These are phyloP conservation scores for Alitta virens DNA, from an alignment of 2,888 invertebrate genomes.

Conservation along the genomic window DNA sequence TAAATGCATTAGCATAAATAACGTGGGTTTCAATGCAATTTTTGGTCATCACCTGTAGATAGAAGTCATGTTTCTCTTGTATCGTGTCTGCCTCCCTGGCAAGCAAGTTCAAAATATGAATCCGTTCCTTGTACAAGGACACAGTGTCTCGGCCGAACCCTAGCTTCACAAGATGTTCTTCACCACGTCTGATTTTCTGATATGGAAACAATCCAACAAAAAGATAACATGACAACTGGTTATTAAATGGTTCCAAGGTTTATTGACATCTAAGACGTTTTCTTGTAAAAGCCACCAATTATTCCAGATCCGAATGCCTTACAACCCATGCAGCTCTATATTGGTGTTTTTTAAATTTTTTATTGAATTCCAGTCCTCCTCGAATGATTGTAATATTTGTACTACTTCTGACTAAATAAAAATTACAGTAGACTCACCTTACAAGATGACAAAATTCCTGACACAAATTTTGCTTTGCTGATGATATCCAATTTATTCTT, in stretches of 20 bases:
- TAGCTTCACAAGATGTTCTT: conserved; percentile 34
- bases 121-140: conserved; percentile 41
- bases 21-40: too few species aligned
- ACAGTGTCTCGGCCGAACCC: conserved; percentile 43
- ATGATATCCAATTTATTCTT: not conserved
- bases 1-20: too few species aligned
- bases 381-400: too few species aligned
- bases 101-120: conserved; percentile 34
- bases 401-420: too few species aligned
- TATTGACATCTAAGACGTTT: too few species aligned
- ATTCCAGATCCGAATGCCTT: too few species aligned
- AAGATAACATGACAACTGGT: too few species aligned
- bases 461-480: not conserved
- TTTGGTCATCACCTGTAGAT: conserved; percentile 37
- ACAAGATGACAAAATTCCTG: not conserved
- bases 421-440: not conserved
- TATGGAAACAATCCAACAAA: not conserved
- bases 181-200: not conserved
- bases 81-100: conserved; percentile 35
- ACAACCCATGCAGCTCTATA: too few species aligned
- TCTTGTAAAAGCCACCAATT: too few species aligned
- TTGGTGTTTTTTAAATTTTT: too few species aligned
- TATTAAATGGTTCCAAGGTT: too few species aligned
- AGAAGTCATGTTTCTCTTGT: conserved; percentile 41
- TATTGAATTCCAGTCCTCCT: too few species aligned